phyloP scores from a whole-genome alignment of 2,113 vertebrate species.

The Papio anubis region DNA sequence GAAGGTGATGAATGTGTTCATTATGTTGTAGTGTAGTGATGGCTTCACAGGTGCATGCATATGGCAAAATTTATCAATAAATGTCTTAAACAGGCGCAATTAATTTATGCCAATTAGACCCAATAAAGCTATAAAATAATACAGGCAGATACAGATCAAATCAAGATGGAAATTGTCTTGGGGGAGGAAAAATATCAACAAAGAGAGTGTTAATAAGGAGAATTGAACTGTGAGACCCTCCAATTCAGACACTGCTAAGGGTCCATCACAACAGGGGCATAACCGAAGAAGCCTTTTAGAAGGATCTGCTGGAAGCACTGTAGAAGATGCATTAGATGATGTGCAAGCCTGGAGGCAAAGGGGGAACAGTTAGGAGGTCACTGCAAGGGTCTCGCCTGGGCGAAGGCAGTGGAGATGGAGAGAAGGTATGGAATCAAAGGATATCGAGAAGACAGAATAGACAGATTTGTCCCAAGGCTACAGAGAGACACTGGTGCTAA shows the following conservation, averaged over 20 bases:
- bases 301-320: neutral
- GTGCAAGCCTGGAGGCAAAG: fast-evolving
- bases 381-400: neutral
- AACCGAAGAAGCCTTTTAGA: neutral
- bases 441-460: neutral
- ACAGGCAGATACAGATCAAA: neutral
- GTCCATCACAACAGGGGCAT: neutral
- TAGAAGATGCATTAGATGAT: neutral
- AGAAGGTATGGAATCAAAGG: neutral
- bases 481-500: neutral
- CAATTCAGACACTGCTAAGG: neutral
- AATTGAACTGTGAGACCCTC: neutral
- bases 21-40: too few relatives aligned
- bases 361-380: neutral
- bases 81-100: neutral
- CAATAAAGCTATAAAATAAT: neutral
- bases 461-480: neutral
- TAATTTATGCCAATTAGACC: neutral
- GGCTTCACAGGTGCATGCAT: neutral
- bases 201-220: neutral
- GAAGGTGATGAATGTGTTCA: neutral
- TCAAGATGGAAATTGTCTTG: neutral
- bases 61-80: neutral
- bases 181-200: neutral
- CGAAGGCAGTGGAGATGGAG: neutral